phyloP scores from a whole-genome alignment of 2,113 vertebrate species.

The Hyperopisus bebe region DNA sequence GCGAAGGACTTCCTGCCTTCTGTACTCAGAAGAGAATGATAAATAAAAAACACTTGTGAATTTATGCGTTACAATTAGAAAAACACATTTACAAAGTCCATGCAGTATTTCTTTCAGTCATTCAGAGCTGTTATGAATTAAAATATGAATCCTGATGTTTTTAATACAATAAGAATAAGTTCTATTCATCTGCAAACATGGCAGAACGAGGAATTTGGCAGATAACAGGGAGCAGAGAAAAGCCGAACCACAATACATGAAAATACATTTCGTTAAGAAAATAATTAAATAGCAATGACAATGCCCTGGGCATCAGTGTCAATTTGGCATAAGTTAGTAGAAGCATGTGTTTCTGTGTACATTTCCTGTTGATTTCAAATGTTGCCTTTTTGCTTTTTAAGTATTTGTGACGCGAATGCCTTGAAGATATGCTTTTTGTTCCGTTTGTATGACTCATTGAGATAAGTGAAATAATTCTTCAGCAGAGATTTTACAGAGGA shows the following conservation, averaged over 20 bases:
- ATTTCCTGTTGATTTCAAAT: neutral
- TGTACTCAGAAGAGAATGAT: neutral
- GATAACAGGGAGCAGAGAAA: neutral
- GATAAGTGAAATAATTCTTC: neutral
- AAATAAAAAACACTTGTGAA: neutral
- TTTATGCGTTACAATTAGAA: neutral
- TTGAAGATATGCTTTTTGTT: neutral
- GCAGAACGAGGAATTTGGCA: neutral
- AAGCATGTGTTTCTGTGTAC: neutral
- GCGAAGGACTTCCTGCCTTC: neutral
- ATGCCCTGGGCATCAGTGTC: neutral
- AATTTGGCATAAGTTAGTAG: neutral
- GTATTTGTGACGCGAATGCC: neutral
- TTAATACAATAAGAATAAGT: neutral
- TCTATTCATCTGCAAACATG: slow-evolving; percentile 1
- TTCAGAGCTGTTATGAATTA: neutral
- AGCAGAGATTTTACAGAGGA: neutral
- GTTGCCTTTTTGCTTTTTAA: neutral
- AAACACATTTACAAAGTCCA: neutral
- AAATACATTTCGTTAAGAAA: neutral
- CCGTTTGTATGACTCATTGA: neutral
- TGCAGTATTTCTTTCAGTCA: neutral
- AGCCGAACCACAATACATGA: neutral
- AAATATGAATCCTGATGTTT: neutral
- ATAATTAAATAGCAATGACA: neutral